Percentiles rank a stretch among this genome's conserved stretches.
Evolutionary conservation across 2,888 invertebrate genomes (phyloP).

Genomic region (Acrobasis consociella): DNA sequence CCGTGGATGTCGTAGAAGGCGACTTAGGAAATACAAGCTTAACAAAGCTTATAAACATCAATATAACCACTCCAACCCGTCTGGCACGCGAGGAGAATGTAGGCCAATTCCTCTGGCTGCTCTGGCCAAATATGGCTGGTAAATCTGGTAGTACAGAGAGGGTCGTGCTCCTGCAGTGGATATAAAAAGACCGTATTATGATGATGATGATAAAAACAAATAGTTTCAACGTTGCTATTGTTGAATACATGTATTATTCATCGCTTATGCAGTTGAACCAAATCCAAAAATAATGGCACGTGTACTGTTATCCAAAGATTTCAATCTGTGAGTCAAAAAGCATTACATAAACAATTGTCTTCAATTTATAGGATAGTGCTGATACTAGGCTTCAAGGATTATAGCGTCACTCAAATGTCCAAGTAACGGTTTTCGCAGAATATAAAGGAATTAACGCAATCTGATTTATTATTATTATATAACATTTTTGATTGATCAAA

Average conservation of each 20-base stretch:
- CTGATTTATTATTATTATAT: not conserved
- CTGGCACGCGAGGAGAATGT: too few relatives aligned
- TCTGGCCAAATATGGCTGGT: too few relatives aligned
- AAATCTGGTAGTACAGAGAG: too few relatives aligned
- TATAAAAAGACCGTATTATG: too few relatives aligned
- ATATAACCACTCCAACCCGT: too few relatives aligned
- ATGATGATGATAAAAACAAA: too few relatives aligned
- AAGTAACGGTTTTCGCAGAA: not conserved
- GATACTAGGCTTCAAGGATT: not conserved
- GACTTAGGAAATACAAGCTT: too few relatives aligned
- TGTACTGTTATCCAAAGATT: slow-evolving; percentile 4
- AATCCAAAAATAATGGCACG: slow-evolving; percentile 6
- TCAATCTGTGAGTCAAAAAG: slow-evolving; percentile 9
- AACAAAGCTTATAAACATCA: too few relatives aligned
- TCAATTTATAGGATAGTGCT: slow-evolving; percentile 24
- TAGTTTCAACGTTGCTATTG: too few relatives aligned
- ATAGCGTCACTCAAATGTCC: not conserved
- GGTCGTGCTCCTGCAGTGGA: too few relatives aligned
- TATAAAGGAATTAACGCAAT: not conserved
- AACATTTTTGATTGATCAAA: not conserved
- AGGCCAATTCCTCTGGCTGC: too few relatives aligned
- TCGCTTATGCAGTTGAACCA: not conserved
- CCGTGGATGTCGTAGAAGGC: too few relatives aligned
- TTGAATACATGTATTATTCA: not conserved
- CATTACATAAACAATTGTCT: slow-evolving; percentile 15